Conservation (phyloP, 2,113 vertebrate species). For the Suncus etruscus region DNA sequence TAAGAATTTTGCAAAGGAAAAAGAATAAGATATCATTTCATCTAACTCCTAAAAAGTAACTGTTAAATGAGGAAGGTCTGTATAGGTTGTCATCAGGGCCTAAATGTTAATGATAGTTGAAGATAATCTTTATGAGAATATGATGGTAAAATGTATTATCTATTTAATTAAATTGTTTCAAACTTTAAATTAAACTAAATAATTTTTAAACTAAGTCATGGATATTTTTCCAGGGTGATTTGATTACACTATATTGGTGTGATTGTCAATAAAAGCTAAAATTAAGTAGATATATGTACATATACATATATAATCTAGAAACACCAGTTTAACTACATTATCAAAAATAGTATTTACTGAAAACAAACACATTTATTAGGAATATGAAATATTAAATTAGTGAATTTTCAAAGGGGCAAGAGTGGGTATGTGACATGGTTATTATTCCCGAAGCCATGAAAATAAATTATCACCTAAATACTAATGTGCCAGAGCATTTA, state of each 20-base stretch:
- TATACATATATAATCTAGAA: not conserved
- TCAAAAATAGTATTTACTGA: not conserved
- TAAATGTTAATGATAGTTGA: not conserved
- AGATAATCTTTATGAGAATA: not conserved
- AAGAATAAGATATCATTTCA: not conserved
- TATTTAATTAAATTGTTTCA: slow-evolving; percentile 29
- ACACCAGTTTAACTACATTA: not conserved
- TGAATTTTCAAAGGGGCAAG: too few species aligned
- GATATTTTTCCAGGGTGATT: not conserved
- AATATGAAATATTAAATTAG: slow-evolving; percentile 24
- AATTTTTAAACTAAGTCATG: not conserved
- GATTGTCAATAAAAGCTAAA: not conserved
- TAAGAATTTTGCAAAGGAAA: not conserved
- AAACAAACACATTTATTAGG: not conserved
- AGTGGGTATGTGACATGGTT: too few species aligned
- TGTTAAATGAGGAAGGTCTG: not conserved
- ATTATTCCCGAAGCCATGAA: not conserved
- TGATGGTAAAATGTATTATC: not conserved
- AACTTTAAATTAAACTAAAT: slow-evolving; percentile 11
- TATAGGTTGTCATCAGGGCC: not conserved
- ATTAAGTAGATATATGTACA: not conserved
- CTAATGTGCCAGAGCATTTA: not conserved
- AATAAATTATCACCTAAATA: not conserved
- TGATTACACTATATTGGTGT: not conserved
- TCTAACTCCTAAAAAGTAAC: not conserved